These are phyloP conservation scores for Cyphomyrmex costatus DNA, from an alignment of 1,140 invertebrate species.

Conservation along the genomic window DNA sequence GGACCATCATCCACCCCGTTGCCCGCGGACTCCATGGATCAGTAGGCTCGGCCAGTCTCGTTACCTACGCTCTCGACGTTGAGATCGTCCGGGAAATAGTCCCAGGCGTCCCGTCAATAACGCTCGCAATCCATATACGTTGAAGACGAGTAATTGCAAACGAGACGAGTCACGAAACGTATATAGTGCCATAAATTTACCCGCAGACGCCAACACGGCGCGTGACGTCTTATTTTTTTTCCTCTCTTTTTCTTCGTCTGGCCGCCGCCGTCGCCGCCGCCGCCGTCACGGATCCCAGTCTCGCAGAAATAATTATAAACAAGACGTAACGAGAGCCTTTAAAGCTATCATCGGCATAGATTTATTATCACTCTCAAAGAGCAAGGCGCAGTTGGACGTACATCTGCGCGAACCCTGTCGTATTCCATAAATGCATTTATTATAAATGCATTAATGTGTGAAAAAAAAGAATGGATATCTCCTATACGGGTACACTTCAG, in stretches of 20 bases:
- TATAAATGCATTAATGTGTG: constrained; percentile 59
- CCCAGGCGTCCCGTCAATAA: constrained; percentile 46
- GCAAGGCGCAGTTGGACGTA: neutral
- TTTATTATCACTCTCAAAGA: constrained; percentile 34
- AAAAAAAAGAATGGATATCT: constrained; percentile 50
- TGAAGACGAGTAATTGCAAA: constrained; percentile 58
- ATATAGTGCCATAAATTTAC: constrained; percentile 48
- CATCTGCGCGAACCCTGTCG: constrained; percentile 39
- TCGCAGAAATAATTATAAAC: constrained; percentile 55
- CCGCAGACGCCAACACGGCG: constrained; percentile 3
- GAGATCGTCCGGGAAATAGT: constrained; percentile 42
- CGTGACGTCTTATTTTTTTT: neutral
- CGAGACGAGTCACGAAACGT: constrained; percentile 54
- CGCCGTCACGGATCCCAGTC: neutral
- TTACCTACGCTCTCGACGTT: constrained; percentile 26
- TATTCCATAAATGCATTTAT: constrained; percentile 51
- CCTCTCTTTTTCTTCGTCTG: neutral
- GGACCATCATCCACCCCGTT: constrained; percentile 10
- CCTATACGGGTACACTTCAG: neutral
- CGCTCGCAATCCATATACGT: constrained; percentile 56
- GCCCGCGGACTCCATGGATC: constrained; percentile 28
- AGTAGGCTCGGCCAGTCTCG: constrained; percentile 32
- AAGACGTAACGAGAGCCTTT: constrained; percentile 51
- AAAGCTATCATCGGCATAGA: constrained; percentile 50
- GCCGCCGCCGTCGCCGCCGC: neutral